A percentile compares a stretch with the other conserved stretches of the same genome.
phyloP scores from a whole-genome alignment of 2,113 vertebrate genomes.

The Xenus cinereus region DNA sequence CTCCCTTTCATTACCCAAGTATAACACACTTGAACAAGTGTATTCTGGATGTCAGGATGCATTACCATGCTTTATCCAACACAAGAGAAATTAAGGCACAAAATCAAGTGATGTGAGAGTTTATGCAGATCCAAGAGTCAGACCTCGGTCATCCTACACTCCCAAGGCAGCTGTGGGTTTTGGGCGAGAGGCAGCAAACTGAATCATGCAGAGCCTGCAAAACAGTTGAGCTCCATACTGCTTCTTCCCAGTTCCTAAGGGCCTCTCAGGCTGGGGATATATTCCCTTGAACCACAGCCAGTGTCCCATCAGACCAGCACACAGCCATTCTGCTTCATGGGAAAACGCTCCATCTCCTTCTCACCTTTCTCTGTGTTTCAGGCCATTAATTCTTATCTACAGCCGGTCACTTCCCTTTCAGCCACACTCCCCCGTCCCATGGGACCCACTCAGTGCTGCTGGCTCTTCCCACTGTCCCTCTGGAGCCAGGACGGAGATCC shows the following conservation, averaged over 20 bases:
- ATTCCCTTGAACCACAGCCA: not conserved
- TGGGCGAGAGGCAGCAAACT: not conserved
- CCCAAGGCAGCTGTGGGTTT: not conserved
- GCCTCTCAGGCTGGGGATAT: not conserved
- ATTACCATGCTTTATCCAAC: not conserved
- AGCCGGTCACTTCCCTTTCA: not conserved
- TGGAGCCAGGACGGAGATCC: rapidly evolving
- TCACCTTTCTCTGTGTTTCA: not conserved
- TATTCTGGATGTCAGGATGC: not conserved
- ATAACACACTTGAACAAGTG: not conserved
- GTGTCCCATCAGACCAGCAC: not conserved
- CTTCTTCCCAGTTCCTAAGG: not conserved
- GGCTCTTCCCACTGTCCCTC: not conserved
- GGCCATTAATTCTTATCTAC: not conserved
- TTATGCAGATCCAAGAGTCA: not conserved
- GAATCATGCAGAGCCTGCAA: not conserved
- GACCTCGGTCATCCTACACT: not conserved
- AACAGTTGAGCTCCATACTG: not conserved
- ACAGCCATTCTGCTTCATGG: not conserved
- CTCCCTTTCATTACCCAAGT: not conserved
- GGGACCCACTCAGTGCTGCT: rapidly evolving
- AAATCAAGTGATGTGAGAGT: not conserved
- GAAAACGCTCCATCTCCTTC: not conserved
- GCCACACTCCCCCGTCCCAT: rapidly evolving
- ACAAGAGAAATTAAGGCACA: not conserved